Base-by-base conservation (phyloP, 2,797 vertebrate genomes). In the Aphelocoma californica region DNA sequence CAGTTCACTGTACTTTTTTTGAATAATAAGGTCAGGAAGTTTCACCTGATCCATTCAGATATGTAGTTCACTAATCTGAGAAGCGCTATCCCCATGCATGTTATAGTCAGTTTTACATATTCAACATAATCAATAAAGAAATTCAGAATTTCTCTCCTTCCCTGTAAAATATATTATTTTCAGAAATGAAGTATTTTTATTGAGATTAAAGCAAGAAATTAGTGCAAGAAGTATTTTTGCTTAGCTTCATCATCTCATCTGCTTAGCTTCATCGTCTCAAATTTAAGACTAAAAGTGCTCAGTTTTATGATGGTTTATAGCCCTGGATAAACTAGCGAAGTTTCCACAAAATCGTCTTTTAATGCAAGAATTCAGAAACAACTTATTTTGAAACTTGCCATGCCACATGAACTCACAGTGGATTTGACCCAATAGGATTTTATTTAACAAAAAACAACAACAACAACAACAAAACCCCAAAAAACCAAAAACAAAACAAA, bases 61-160 rank as follows among this genome's bases (percentile, higher is more conserved):
- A 60, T 23, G 32, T 10, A 34, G 10, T 6, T 50, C 16, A 44
- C 24, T 75, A 60, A 71, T 34, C 8, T n/a, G 42, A 61, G 31
- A 80, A 47, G 15, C 0, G 0, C 19, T 72, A 75, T 21, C 3
- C 4, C 15, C 8, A 9, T 38, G 14, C 0, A 3, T 31, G 24
- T n/a, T 74, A 42, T 12, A 65, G 19, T 58, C 58, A 38, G 14
- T 28, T 84, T 57, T 47, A 81, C 3, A 44, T 28, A 67, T 24
- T 51, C 11, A 48, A 2, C 53, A 72, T 32, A 4, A 36, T 32
- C 24, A 58, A 16, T 44, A 44, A 40, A 44, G 24, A 69, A 57
- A 65, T 64, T 44, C 24, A 79, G n/a, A 85, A 75, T 6, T 61
- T 34, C 14, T 62, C 6, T 15, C 7, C 19, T 71, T 88, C 23